These are phyloP conservation scores for Paramormyrops kingsleyae DNA, from an alignment of 2,113 vertebrate species.

Conservation along the genomic window DNA sequence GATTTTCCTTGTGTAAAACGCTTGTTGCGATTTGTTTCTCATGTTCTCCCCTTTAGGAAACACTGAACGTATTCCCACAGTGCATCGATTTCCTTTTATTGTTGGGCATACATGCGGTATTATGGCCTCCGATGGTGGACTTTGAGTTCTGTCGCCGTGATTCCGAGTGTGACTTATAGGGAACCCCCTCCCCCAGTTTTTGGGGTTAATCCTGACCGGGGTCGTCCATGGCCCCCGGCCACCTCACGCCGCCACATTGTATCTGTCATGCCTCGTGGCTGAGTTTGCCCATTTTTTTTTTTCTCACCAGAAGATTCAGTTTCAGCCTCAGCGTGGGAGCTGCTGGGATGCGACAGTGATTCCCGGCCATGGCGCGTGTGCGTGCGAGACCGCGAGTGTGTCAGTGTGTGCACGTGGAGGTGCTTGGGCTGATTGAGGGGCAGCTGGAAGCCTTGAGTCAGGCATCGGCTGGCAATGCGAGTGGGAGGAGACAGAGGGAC, in stretches of 20 bases:
- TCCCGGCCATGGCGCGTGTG: background rate
- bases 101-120: background rate
- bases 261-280: background rate
- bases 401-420: background rate
- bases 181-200: background rate
- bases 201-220: background rate
- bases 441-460: slow-evolving; percentile 5
- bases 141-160: background rate
- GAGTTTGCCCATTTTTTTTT: background rate
- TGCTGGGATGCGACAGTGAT: background rate
- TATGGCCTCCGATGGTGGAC: background rate
- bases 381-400: background rate
- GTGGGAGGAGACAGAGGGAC: slow-evolving; percentile 14
- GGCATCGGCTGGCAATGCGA: slow-evolving; percentile 25
- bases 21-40: background rate
- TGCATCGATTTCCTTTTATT: background rate
- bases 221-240: background rate
- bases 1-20: background rate
- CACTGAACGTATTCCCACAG: background rate
- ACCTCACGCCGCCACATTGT: background rate
- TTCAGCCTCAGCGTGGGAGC: background rate
- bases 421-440: background rate
- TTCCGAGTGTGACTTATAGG: background rate
- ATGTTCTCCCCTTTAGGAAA: background rate
- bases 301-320: background rate